Evolutionary conservation across 2,797 vertebrate species (phyloP), one percentile per base, ranked within the genome.

Genomic region (Leptodactylus fallax): DNA sequence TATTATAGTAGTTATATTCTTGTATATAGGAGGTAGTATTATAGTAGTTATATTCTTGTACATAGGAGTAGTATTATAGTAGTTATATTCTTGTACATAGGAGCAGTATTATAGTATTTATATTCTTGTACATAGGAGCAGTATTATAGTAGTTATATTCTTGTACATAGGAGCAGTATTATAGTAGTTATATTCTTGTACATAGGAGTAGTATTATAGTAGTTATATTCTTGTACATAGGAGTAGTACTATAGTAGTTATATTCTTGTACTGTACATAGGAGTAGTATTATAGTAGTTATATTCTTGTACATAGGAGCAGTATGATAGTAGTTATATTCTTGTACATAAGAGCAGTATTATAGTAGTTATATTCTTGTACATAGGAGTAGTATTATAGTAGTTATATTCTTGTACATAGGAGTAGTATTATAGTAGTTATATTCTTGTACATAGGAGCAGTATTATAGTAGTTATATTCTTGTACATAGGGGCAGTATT

Each of bases 331-430:
- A n/a, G 6, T 56, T 56, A 56, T 69, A 69, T 65, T 65, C 61
- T 23, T 65, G 61, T 65, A 65, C 10, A 65, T 23, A 65, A n/a
- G 65, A 12, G 65, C 65, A 69, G 65, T 69, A 69, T 69, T 69
- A 69, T 69, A 69, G 65, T 69, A 69, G 23, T 69, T 69, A 69
- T 69, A 69, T 69, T 69, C 65, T 27, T 69, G 65, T 69, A 69
- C 14, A 69, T 16, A 69, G 61, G 61, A 6, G 69, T 27, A 72
- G 69, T 72, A 72, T 72, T 72, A 72, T 72, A 72, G 27, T 72
- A 72, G 69, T 72, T 72, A 45, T 72, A 72, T 71, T 45, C 36
- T 45, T 72, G 69, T 69, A 69, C 17, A 69, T 69, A 69, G 65
- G 23, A 16, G 65, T 13, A 69, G 61, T 63, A 63, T 63, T 63